Evolutionary conservation across 1,140 invertebrate species (phyloP), one percentile per base, ranked within the genome.

Genomic region (Epicauta chinensis): DNA sequence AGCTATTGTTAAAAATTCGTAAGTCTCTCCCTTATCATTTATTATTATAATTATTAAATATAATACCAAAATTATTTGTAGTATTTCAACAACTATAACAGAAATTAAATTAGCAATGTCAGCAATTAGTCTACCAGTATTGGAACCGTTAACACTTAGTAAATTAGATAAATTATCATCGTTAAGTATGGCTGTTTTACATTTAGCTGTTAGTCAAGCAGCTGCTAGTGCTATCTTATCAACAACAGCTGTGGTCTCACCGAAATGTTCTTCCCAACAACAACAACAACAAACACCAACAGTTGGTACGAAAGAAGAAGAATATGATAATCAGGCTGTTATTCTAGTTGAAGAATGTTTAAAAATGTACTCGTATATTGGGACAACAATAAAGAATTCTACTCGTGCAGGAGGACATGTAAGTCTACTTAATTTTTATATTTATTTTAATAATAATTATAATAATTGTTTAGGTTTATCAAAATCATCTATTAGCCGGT

Each of bases 401-500:
- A 91, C 91, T 1, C 76, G 91, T 57, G 88, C 89, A 41, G 89
- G 89, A 45, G 89, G 89, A 59, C 87, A 89, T 73, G 87, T 91
- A 76, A 84, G 81, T 77, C 44, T n/a, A n/a, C n/a, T 34, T 14
- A 43, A 37, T 29, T 46, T 46, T 31, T 48, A 38, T 51, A 13
- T 29, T 16, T 34, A 2, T 13, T 4, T 12, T 32, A 46, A 34
- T 30, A 34, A 48, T 36, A 30, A 47, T 17, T 47, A 14, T 5
- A 23, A 5, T 23, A 5, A 23, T 23, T 23, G 7, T 13, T 36
- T 67, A 89, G 83, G 81, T 89, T 53, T 81, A 89, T 53, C 91
- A 95, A 75, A 96, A 95, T 74, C 83, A 93, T 64, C 73, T 93
- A 38, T 79, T 93, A 67, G 83, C 91, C 56, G 90, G 89, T 6